These are phyloP conservation scores for Manis javanica DNA, from an alignment of 2,797 vertebrate genomes.

Conservation along the genomic window DNA sequence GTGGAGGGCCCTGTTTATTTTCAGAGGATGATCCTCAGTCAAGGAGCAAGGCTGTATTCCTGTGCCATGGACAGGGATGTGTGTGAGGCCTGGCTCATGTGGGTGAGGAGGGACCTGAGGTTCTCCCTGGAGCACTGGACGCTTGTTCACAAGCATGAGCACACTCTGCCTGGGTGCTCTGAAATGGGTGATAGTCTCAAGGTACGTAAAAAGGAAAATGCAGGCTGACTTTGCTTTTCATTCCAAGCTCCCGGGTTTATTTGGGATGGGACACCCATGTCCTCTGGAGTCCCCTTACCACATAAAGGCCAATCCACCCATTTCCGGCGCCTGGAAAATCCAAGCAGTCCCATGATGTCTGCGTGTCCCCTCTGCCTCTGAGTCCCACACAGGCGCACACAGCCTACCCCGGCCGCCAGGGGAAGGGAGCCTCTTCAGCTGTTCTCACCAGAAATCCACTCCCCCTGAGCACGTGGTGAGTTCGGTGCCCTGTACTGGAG, in stretches of 20 bases:
- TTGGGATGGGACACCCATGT: background rate
- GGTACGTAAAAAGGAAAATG: background rate
- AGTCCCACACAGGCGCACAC: accelerated
- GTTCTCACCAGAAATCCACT: background rate
- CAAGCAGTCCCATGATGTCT: background rate
- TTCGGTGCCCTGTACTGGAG: background rate
- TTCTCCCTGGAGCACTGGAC: background rate
- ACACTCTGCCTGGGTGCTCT: background rate
- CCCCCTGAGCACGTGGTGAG: background rate
- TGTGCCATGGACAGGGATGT: no score
- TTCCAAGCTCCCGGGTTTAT: background rate
- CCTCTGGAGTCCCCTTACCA: no score
- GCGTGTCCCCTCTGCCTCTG: background rate
- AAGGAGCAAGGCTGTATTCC: background rate
- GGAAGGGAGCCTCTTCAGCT: background rate
- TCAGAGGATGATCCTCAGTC: background rate
- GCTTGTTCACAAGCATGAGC: background rate
- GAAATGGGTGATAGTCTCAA: background rate
- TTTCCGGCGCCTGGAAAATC: accelerated
- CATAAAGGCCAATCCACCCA: background rate
- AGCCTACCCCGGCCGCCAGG: accelerated
- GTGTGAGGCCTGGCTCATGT: background rate
- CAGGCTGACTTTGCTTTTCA: background rate
- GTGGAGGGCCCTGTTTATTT: background rate
- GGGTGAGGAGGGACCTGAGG: no score